These are phyloP conservation scores for Gadopsis bispinosus DNA, from an alignment of 2,797 vertebrate genomes.

Conservation along the genomic window DNA sequence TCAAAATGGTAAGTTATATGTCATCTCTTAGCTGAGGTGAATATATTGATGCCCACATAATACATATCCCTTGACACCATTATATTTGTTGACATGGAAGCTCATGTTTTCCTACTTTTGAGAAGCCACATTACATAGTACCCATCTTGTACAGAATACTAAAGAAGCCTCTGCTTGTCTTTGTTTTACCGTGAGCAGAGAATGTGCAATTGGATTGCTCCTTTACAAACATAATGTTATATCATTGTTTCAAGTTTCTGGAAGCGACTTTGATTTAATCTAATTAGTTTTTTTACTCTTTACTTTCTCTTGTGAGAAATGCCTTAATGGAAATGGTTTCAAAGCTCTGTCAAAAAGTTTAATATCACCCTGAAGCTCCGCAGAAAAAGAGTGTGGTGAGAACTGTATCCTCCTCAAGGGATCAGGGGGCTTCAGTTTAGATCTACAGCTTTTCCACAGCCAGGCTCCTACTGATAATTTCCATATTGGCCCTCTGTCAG, in stretches of 20 bases:
- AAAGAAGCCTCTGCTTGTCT: not conserved
- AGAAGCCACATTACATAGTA: not conserved
- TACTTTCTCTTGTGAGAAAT: slow-evolving; percentile 21
- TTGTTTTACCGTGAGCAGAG: slow-evolving; percentile 1
- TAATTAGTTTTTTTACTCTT: not conserved
- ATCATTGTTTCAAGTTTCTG: slow-evolving; percentile 6
- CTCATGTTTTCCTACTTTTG: not conserved
- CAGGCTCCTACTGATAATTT: slow-evolving; percentile 70
- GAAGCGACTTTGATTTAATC: slow-evolving; percentile 12
- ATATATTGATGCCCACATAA: not conserved
- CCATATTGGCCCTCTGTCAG: slow-evolving; percentile 54
- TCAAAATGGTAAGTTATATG: no score
- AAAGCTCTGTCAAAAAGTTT: slow-evolving; percentile 59
- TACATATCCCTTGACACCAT: not conserved
- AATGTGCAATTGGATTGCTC: slow-evolving; percentile 4
- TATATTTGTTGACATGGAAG: not conserved
- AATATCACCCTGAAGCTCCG: slow-evolving; percentile 58
- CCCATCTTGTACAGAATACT: not conserved
- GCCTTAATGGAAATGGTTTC: slow-evolving; percentile 37
- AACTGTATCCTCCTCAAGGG: slow-evolving; percentile 68
- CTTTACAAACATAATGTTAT: slow-evolving; percentile 8
- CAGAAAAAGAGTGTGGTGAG: slow-evolving; percentile 68
- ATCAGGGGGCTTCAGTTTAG: slow-evolving; percentile 53
- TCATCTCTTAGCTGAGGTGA: not conserved
- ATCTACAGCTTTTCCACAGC: slow-evolving; percentile 57